phyloP scores from a whole-genome alignment of 23 tunicate genomes.

The Trididemnum clinides region DNA sequence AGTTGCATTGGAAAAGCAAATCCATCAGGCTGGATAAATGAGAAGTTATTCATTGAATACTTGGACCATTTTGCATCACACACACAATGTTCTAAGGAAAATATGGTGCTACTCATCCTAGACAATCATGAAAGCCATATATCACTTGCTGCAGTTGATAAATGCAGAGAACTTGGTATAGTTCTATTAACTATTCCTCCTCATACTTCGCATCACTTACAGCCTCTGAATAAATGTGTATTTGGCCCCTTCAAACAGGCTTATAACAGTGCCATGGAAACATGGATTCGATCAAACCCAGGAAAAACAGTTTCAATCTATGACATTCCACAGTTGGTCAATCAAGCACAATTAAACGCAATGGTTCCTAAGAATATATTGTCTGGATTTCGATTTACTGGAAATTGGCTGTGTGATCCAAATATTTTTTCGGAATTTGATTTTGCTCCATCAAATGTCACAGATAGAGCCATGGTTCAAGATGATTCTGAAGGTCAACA shows the following conservation, averaged over 20 bases:
- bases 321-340: too few relatives aligned
- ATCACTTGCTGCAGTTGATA: conserved; percentile 5
- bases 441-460: too few relatives aligned
- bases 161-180: conserved; percentile 6
- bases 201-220: not conserved
- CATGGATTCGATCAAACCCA: too few relatives aligned
- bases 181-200: conserved; percentile 8
- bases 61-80: not conserved
- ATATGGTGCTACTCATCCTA: not conserved
- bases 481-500: too few relatives aligned
- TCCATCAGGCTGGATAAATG: conserved; percentile 6
- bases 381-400: too few relatives aligned
- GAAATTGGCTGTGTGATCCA: too few relatives aligned
- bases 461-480: too few relatives aligned
- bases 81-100: not conserved
- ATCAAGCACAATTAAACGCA: too few relatives aligned
- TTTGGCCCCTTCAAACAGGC: not conserved
- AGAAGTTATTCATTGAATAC: not conserved
- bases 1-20: not conserved
- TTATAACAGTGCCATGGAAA: conserved; percentile 2
- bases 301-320: too few relatives aligned
- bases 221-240: not conserved
- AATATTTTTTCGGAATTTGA: too few relatives aligned
- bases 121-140: conserved; percentile 22
- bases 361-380: too few relatives aligned